Conservation (phyloP, 23 tunicate species). For the Halocynthia roretzi region DNA sequence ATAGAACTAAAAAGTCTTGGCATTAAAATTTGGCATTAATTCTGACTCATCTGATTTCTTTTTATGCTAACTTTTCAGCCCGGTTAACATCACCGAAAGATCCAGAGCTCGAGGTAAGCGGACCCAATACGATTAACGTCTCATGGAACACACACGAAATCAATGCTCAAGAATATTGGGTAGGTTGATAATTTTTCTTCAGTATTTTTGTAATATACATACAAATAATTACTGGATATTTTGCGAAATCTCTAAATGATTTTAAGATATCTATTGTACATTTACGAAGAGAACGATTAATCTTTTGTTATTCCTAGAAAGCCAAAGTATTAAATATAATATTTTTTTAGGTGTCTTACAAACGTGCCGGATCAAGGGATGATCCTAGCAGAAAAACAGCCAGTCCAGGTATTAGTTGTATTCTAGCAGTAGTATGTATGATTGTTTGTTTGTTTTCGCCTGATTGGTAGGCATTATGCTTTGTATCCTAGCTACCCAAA, state of each 20-base stretch:
- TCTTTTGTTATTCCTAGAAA: neutral
- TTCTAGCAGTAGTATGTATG: neutral
- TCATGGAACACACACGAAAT: constrained; percentile 84
- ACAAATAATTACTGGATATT: neutral
- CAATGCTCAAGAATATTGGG: constrained; percentile 75
- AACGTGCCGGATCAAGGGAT: constrained; percentile 64
- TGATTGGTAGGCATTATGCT: no score
- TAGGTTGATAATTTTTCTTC: constrained; percentile 17
- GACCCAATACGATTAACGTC: constrained; percentile 47
- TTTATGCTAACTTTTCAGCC: constrained; percentile 31
- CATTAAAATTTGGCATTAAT: neutral
- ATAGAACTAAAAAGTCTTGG: neutral
- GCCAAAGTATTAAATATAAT: neutral
- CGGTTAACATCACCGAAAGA: constrained; percentile 68
- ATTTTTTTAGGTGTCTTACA: constrained; percentile 72
- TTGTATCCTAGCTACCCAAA: no score
- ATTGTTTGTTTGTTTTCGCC: no score
- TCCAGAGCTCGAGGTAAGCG: constrained; percentile 32
- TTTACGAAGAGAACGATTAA: neutral
- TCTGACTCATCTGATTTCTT: neutral
- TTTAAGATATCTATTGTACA: neutral
- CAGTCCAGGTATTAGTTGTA: constrained; percentile 7
- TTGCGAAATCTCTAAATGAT: neutral
- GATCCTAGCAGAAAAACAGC: constrained; percentile 66
- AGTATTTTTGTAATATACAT: neutral